Conservation (phyloP, 2,888 invertebrate genomes). For the Anthoptus insignis region DNA sequence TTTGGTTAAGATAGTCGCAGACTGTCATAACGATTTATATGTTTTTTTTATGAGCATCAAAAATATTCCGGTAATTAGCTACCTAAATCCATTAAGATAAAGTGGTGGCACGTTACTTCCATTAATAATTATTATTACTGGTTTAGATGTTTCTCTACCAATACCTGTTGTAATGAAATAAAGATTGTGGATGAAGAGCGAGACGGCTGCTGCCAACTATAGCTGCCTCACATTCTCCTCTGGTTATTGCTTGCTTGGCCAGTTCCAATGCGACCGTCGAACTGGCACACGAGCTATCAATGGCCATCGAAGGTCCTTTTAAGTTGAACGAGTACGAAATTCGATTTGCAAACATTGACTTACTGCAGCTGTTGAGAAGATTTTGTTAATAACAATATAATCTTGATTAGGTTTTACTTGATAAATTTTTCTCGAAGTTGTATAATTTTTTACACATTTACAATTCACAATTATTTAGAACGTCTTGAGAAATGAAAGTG, state of each 20-base stretch:
- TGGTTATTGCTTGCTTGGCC: slow-evolving; percentile 62
- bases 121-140: too few relatives aligned
- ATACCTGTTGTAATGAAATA: slow-evolving; percentile 69
- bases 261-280: slow-evolving; percentile 64
- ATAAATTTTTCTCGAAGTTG: too few relatives aligned
- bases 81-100: too few relatives aligned
- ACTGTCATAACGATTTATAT: too few relatives aligned
- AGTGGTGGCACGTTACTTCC: too few relatives aligned
- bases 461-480: not conserved
- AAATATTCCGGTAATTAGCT: too few relatives aligned
- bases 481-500: not conserved
- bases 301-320: slow-evolving; percentile 69
- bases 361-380: slow-evolving; percentile 60
- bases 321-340: slow-evolving; percentile 75
- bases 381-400: not conserved
- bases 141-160: too few relatives aligned
- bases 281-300: slow-evolving; percentile 69
- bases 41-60: too few relatives aligned
- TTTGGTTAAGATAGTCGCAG: too few relatives aligned
- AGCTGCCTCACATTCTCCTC: slow-evolving; percentile 79
- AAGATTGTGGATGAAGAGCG: slow-evolving; percentile 84
- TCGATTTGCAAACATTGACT: slow-evolving; percentile 73
- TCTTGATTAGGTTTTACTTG: too few relatives aligned
- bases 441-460: too few relatives aligned
- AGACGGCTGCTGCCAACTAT: slow-evolving; percentile 88